These are phyloP conservation scores for Drosophila mayaguana DNA, from an alignment of 2,888 invertebrate species.

Conservation along the genomic window DNA sequence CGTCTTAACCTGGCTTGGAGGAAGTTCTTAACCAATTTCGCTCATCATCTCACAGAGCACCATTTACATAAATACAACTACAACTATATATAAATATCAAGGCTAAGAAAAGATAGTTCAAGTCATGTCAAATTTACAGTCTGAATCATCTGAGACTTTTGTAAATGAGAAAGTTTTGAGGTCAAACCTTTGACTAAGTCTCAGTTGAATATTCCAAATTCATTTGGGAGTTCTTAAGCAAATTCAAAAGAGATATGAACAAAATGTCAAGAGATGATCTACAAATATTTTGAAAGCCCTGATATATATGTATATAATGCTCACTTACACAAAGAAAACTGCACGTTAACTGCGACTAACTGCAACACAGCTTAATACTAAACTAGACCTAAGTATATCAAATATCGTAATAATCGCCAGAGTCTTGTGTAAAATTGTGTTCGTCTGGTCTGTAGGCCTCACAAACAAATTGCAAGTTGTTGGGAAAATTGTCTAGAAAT, in stretches of 20 bases:
- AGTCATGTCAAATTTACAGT: too few relatives aligned
- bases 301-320: background rate
- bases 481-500: conserved; percentile 4
- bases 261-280: too few relatives aligned
- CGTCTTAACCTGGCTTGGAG: conserved; percentile 35
- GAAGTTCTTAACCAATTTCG: conserved; percentile 5
- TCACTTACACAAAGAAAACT: conserved; percentile 31
- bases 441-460: conserved; percentile 25
- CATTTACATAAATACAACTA: conserved; percentile 3
- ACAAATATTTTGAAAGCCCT: background rate
- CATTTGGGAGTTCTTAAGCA: too few relatives aligned
- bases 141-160: too few relatives aligned
- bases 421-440: conserved; percentile 2
- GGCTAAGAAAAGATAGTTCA: background rate
- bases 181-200: too few relatives aligned
- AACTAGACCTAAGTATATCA: conserved; percentile 6
- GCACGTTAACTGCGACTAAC: conserved; percentile 65
- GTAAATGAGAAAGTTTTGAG: too few relatives aligned
- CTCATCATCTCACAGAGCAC: conserved; percentile 30
- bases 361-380: conserved; percentile 51
- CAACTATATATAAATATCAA: conserved; percentile 1
- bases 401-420: conserved; percentile 10
- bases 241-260: too few relatives aligned
- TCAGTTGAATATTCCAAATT: too few relatives aligned
- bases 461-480: background rate